phyloP scores from a whole-genome alignment of 2,797 vertebrate genomes.

The Hippopotamyrus pictus region DNA sequence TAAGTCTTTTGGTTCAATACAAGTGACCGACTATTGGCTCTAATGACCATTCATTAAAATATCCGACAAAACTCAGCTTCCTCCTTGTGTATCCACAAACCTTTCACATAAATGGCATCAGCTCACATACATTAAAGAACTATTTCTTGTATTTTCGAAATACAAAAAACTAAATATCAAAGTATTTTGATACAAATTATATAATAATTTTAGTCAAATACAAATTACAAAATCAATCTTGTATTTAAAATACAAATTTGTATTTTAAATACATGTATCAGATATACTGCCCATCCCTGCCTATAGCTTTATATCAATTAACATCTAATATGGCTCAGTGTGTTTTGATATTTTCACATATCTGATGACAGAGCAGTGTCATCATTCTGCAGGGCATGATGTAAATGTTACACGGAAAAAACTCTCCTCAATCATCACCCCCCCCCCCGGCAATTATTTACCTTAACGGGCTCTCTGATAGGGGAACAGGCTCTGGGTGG shows the following conservation, averaged over 20 bases:
- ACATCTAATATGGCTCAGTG: neutral
- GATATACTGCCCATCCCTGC: neutral
- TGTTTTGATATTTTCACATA: neutral
- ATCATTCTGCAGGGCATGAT: neutral
- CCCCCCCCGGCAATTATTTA: neutral
- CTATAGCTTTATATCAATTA: neutral
- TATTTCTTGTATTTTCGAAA: neutral
- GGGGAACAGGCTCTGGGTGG: neutral
- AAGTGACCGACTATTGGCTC: neutral
- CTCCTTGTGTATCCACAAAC: neutral
- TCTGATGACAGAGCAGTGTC: neutral
- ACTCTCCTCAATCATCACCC: neutral
- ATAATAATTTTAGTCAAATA: neutral
- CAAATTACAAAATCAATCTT: neutral
- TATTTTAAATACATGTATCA: neutral
- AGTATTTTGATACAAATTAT: neutral
- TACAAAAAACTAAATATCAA: neutral
- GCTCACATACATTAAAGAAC: neutral
- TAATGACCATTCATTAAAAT: neutral
- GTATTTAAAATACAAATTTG: neutral
- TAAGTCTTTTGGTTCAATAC: neutral
- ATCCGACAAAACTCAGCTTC: neutral
- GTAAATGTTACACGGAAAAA: neutral
- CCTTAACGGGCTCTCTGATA: neutral
- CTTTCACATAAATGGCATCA: neutral